Conservation (phyloP, 2,113 vertebrate genomes). For the Hydropotes inermis region DNA sequence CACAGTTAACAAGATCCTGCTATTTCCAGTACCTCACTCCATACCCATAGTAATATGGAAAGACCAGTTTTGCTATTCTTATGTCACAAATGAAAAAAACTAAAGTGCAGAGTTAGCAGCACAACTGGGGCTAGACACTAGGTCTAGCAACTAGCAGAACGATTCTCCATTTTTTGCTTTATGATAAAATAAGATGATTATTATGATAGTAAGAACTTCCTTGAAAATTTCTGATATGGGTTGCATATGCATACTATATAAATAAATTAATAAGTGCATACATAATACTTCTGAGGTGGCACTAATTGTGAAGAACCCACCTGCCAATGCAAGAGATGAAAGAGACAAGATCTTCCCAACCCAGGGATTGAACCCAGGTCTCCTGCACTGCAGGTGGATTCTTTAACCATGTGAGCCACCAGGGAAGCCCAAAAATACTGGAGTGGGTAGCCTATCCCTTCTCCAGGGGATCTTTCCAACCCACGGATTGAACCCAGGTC, state of each 20-base stretch:
- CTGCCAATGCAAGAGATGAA: neutral
- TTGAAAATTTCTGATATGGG: neutral
- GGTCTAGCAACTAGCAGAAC: neutral
- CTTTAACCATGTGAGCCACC: neutral
- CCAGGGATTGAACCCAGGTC: neutral
- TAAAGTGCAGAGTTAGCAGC: neutral
- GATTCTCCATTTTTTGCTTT: neutral
- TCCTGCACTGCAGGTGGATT: neutral
- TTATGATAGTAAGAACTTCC: neutral
- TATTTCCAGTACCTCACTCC: conserved; percentile 8
- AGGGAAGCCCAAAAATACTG: neutral
- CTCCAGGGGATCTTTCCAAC: neutral
- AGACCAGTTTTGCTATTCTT: neutral
- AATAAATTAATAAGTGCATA: neutral
- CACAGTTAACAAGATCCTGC: neutral
- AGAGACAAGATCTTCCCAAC: neutral
- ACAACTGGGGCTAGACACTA: neutral
- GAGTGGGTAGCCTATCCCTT: neutral
- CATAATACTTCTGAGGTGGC: neutral
- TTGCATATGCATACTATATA: neutral
- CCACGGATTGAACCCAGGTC: neutral
- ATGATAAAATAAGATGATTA: neutral
- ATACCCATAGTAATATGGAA: neutral
- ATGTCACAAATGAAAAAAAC: neutral
- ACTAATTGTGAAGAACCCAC: neutral